Percentiles rank a stretch among this genome's conserved stretches.
Evolutionary conservation across 2,888 invertebrate genomes (phyloP).

Genomic region (Masnerella sp.): DNA sequence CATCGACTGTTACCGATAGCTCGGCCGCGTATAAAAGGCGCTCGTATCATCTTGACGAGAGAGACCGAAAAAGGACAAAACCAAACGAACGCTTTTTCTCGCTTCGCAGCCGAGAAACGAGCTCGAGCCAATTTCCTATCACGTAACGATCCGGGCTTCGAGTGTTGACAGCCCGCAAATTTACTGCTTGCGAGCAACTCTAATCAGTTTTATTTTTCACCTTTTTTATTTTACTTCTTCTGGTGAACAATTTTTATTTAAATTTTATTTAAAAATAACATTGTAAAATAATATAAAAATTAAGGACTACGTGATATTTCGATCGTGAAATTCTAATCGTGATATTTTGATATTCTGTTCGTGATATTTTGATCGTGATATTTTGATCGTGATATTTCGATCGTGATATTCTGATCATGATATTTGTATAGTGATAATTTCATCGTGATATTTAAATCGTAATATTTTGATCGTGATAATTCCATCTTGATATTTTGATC

Average conservation of each 20-base stretch:
- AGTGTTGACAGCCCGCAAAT: slow-evolving; percentile 38
- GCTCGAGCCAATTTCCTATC: slow-evolving; percentile 44
- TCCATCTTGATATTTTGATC: too few species aligned
- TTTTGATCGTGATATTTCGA: too few species aligned
- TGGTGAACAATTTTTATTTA: slow-evolving; percentile 8
- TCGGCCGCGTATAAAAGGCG: slow-evolving; percentile 56
- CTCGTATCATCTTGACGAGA: slow-evolving; percentile 55
- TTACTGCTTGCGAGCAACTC: slow-evolving; percentile 43
- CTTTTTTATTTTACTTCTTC: neutral
- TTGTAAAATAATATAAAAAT: too few species aligned
- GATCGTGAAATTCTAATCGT: too few species aligned
- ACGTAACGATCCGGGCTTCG: slow-evolving; percentile 28
- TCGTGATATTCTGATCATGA: too few species aligned
- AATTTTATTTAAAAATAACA: too few species aligned
- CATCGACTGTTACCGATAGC: slow-evolving; percentile 68
- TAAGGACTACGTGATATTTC: too few species aligned
- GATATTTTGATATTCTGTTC: too few species aligned
- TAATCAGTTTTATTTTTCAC: slow-evolving; percentile 22
- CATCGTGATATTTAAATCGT: too few species aligned
- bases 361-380: too few species aligned
- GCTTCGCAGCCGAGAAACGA: slow-evolving; percentile 24
- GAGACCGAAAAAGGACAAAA: slow-evolving; percentile 40
- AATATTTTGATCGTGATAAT: too few species aligned
- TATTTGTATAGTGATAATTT: too few species aligned
- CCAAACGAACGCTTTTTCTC: slow-evolving; percentile 34